Percentiles rank a stretch among this genome's conserved stretches.
Evolutionary conservation across 1,140 invertebrate genomes (phyloP).

Genomic region (Littorina saxatilis): DNA sequence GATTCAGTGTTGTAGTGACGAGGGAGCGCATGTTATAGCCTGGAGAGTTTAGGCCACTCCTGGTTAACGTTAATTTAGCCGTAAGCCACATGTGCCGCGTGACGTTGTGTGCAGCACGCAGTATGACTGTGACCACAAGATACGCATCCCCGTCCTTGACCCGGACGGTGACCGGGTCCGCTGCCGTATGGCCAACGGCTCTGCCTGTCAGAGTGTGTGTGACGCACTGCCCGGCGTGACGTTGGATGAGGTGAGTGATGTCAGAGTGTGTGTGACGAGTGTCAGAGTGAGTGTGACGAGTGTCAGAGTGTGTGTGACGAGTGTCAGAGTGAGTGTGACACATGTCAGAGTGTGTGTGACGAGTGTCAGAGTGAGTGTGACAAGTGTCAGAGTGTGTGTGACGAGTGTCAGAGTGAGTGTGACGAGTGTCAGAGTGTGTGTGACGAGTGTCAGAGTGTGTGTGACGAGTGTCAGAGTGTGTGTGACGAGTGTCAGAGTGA

Average conservation of each 20-base stretch:
- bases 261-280: neutral
- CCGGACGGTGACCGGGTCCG: slow-evolving; percentile 50
- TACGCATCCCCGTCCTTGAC: slow-evolving; percentile 48
- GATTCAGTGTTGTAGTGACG: too few relatives aligned
- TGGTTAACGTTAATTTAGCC: too few relatives aligned
- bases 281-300: neutral
- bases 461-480: neutral
- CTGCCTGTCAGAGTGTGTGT: slow-evolving; percentile 50
- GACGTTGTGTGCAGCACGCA: slow-evolving; percentile 43
- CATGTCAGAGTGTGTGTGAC: neutral
- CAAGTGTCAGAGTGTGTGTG: too few relatives aligned
- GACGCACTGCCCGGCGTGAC: slow-evolving; percentile 39
- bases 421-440: neutral
- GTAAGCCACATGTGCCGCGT: too few relatives aligned
- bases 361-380: too few relatives aligned
- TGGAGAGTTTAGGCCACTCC: too few relatives aligned
- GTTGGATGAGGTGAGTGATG: slow-evolving; percentile 45
- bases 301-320: neutral
- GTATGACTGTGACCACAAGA: slow-evolving; percentile 41
- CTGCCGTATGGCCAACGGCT: slow-evolving; percentile 48
- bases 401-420: neutral
- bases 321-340: too few relatives aligned
- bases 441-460: neutral
- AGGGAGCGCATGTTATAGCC: too few relatives aligned
- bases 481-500: neutral